Percentiles rank a stretch among this genome's conserved stretches.
Conservation (phyloP, 2,888 invertebrate species). For the Leucophora obtusa region DNA sequence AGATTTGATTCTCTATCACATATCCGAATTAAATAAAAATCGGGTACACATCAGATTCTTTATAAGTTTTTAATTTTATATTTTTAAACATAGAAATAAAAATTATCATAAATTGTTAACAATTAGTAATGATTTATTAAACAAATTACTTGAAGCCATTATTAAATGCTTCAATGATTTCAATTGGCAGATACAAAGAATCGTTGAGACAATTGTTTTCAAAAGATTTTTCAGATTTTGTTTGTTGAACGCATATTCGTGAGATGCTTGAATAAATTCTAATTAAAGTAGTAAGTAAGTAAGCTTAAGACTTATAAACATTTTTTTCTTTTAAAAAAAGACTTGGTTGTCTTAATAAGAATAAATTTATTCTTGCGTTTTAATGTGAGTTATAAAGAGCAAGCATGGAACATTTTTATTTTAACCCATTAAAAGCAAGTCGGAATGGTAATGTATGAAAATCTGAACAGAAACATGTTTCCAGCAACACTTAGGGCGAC, state of each 20-base stretch:
- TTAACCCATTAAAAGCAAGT: not conserved
- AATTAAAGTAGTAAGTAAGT: not conserved
- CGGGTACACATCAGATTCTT: no score
- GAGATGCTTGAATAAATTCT: conserved; percentile 20
- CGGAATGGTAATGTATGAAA: not conserved
- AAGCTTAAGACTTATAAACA: not conserved
- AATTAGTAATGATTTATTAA: conserved; percentile 40
- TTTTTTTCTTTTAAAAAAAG: not conserved
- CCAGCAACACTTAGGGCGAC: not conserved
- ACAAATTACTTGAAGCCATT: conserved; percentile 11
- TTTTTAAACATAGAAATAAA: not conserved
- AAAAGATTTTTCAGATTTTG: not conserved
- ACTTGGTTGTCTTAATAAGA: not conserved
- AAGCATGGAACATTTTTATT: not conserved
- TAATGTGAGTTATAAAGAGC: not conserved
- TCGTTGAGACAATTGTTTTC: not conserved
- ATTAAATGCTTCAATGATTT: conserved; percentile 22
- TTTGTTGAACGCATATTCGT: conserved; percentile 8
- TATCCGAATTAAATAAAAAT: no score
- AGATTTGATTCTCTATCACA: no score
- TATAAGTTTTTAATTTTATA: not conserved
- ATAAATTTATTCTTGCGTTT: not conserved
- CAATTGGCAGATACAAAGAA: conserved; percentile 1
- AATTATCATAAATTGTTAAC: conserved; percentile 6
- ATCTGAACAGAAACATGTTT: not conserved